Percentiles rank a stretch among this genome's conserved stretches.
These are phyloP conservation scores for Hemiscyllium ocellatum DNA, from an alignment of 2,113 vertebrate species.

Conservation along the genomic window DNA sequence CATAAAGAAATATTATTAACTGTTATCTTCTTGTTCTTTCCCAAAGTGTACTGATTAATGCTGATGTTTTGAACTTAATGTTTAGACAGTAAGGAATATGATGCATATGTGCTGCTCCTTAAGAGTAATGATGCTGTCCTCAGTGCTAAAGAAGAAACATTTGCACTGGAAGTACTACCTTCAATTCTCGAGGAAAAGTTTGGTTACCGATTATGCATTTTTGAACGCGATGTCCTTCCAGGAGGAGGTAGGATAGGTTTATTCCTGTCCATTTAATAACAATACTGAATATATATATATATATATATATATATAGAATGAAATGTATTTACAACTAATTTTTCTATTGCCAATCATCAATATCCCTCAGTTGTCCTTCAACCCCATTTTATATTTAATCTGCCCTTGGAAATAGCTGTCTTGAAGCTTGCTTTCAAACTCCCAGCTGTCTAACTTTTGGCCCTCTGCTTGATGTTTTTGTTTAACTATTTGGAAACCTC, in stretches of 20 bases:
- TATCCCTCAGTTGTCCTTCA: neutral
- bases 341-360: neutral
- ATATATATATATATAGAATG: neutral
- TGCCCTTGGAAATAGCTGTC: too few relatives aligned
- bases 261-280: neutral
- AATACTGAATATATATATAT: neutral
- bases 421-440: too few relatives aligned
- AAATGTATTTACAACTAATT: neutral
- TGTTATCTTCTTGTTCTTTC: neutral
- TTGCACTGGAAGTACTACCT: conserved; percentile 45
- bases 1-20: neutral
- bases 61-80: neutral
- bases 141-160: conserved; percentile 43
- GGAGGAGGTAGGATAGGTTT: conserved; percentile 46
- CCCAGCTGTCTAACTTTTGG: too few relatives aligned
- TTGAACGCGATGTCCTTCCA: conserved; percentile 52
- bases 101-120: conserved; percentile 54
- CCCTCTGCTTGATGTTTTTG: too few relatives aligned
- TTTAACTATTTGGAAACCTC: too few relatives aligned
- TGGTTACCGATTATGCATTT: conserved; percentile 56
- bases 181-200: conserved; percentile 45
- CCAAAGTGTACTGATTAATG: neutral
- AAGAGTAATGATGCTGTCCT: conserved; percentile 41
- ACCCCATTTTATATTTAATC: neutral
- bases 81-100: conserved; percentile 54